These are phyloP conservation scores for Heteromormyrus szaboi DNA, from an alignment of 2,797 vertebrate species.

Conservation along the genomic window DNA sequence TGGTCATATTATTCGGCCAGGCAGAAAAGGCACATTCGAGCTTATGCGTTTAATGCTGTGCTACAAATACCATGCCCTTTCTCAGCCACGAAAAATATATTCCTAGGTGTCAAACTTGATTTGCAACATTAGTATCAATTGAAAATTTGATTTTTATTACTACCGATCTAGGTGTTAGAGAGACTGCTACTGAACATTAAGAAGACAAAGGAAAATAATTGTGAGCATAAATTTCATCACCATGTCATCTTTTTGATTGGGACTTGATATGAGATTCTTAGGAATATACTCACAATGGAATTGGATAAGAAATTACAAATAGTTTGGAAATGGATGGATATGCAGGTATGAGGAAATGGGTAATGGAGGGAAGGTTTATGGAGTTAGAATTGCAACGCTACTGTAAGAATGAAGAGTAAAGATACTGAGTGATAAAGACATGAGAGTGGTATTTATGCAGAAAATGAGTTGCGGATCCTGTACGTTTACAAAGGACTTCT, in stretches of 20 bases:
- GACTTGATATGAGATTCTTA: background rate
- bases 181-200: background rate
- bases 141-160: background rate
- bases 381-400: background rate
- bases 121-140: background rate
- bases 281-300: background rate
- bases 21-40: background rate
- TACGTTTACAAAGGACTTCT: background rate
- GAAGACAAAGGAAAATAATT: background rate
- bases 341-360: background rate
- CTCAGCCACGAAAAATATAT: background rate
- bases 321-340: background rate
- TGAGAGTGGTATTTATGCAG: background rate
- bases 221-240: background rate
- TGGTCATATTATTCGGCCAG: background rate
- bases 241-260: background rate
- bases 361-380: background rate
- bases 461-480: background rate
- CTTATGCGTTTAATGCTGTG: background rate
- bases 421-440: background rate
- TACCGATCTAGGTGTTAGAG: background rate
- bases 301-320: background rate
- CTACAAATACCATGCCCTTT: background rate
- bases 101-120: background rate
- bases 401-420: background rate